phyloP scores from a whole-genome alignment of 2,113 vertebrate genomes.

The Bubo bubo region DNA sequence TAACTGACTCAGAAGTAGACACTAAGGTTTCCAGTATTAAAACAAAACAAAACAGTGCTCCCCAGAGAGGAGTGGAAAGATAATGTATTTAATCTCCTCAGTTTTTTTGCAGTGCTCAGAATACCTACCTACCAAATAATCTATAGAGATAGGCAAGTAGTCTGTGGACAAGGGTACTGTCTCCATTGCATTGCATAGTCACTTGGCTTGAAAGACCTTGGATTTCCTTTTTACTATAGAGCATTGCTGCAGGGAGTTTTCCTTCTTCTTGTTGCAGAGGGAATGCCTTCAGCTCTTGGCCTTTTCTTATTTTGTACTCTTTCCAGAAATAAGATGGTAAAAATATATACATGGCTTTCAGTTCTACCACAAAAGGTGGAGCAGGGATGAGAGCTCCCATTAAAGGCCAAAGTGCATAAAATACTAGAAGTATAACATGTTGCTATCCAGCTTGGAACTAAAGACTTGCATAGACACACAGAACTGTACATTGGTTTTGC shows the following conservation, averaged over 20 bases:
- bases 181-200: not conserved
- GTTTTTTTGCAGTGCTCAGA: not conserved
- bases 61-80: not conserved
- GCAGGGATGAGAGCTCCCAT: not conserved
- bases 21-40: not conserved
- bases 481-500: not conserved
- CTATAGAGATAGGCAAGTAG: not conserved
- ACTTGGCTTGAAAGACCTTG: not conserved
- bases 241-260: not conserved
- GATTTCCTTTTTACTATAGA: not conserved
- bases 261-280: not conserved
- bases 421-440: not conserved
- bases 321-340: not conserved
- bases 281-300: not conserved
- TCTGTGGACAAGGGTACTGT: too few species aligned
- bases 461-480: not conserved
- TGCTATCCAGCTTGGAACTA: not conserved
- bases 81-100: not conserved
- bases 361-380: not conserved
- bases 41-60: not conserved
- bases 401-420: not conserved
- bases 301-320: not conserved
- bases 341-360: fast-evolving
- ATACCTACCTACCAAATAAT: not conserved
- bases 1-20: not conserved